Base-by-base conservation (phyloP, 2,113 vertebrate species). In the Anoura caudifer region DNA sequence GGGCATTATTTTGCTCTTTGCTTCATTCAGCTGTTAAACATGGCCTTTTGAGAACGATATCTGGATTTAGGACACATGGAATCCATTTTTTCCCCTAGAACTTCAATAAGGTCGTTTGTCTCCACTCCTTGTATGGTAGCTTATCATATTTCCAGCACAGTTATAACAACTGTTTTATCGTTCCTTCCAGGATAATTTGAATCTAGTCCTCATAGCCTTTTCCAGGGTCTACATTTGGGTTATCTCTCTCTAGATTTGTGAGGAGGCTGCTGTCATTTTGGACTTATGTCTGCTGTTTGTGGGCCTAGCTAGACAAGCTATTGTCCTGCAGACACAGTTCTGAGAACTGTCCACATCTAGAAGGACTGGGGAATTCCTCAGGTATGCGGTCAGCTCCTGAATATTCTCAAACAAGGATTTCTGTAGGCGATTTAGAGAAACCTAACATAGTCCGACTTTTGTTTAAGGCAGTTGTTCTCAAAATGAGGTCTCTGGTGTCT, bases 1-100 rank as follows among this genome's bases (percentile, higher is more conserved):
- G 63, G 85, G 54, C 69, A 80, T 59, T 69, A 77, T 56, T 88
- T 56, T 85, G 72, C 83, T 81, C 91, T 91, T 88, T 26, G 85
- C 26, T 52, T 61, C 43, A n/a, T 56, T 86, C 59, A 15, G 88
- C 92, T 90, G 56, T 79, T 85, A 92, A 92, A 59, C 19, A 13
- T 50, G 75, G 80, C 59, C 94, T 65, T 96, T 38, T 33, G 86
- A 96, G 95, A 77, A 92, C 9, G 77, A 9, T 69, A 10, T 85
- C 61, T 96, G 91, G 54, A 69, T 93, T 88, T 95, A 56, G 90
- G 77, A 83, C 73, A 80, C 0, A 0, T 28, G 54, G 95, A 95
- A 47, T 41, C 65, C 28, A 38, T 47, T 82, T 54, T n/a, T 38
- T 28, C 2, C 9, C 26, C 26, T 75, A 70, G 20, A 95, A 81